These are phyloP conservation scores for Amphiprion percula DNA, from an alignment of 2,113 vertebrate species.

Conservation along the genomic window DNA sequence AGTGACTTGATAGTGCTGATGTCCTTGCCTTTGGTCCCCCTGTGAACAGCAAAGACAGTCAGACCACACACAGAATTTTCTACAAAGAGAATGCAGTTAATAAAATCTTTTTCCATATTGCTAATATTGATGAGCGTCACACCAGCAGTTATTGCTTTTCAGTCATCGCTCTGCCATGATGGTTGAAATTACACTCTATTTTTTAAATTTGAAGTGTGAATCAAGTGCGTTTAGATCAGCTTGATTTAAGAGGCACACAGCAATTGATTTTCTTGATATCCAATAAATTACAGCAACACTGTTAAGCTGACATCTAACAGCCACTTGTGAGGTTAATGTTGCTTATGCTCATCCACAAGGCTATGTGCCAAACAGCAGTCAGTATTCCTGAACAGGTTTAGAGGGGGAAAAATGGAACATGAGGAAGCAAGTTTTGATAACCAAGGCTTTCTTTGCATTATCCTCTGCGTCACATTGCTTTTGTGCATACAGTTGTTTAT, in stretches of 20 bases:
- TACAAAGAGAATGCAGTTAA: not conserved
- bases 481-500: no score
- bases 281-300: not conserved
- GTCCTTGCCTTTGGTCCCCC: conserved; percentile 98
- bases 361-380: no score
- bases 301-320: not conserved
- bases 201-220: conserved; percentile 6
- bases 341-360: not conserved
- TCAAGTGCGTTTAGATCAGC: conserved; percentile 34
- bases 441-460: no score
- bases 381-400: not conserved
- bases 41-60: conserved; percentile 78
- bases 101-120: not conserved
- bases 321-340: no score
- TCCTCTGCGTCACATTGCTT: no score
- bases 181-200: not conserved
- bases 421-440: no score
- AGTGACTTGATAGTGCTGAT: conserved; percentile 98
- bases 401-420: no score
- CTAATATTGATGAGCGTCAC: not conserved
- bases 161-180: not conserved
- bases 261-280: not conserved
- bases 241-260: conserved; percentile 1
- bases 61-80: conserved; percentile 1
- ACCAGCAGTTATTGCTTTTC: not conserved